Evolutionary conservation across 2,113 vertebrate species (phyloP).

Genomic region (Tragelaphus buxtoni): DNA sequence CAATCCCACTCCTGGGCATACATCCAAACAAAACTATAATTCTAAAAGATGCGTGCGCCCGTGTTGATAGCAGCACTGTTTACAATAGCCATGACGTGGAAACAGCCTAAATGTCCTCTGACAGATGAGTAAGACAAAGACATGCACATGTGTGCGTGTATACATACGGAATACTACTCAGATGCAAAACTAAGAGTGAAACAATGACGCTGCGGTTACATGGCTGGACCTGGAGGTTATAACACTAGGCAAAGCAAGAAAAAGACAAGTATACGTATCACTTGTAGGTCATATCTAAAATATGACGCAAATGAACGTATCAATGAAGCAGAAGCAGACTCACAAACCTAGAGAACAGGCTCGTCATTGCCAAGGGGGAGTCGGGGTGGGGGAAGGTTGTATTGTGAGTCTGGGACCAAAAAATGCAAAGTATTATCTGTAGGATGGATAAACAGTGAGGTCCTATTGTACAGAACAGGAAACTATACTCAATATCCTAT

Average conservation of each 20-base stretch:
- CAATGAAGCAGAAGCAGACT: background rate
- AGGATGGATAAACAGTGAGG: background rate
- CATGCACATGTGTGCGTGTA: fast-evolving
- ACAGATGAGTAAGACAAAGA: background rate
- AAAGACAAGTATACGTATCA: background rate
- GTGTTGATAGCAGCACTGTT: background rate
- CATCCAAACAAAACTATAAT: background rate
- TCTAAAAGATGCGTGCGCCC: background rate
- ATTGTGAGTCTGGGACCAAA: background rate
- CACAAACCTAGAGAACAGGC: background rate
- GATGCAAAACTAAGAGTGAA: background rate
- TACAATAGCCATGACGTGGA: background rate
- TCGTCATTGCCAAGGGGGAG: background rate
- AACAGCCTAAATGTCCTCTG: background rate
- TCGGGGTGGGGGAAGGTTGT: background rate
- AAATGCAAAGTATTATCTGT: background rate
- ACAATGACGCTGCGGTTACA: background rate
- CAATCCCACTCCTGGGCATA: background rate
- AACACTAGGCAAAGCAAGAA: background rate
- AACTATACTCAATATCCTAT: background rate
- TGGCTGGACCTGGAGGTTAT: background rate
- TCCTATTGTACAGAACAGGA: background rate
- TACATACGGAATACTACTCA: background rate
- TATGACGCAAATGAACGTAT: background rate
- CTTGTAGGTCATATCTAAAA: background rate